Evolutionary conservation across 2,113 vertebrate genomes (phyloP).

Genomic region (Pao palembangensis): DNA sequence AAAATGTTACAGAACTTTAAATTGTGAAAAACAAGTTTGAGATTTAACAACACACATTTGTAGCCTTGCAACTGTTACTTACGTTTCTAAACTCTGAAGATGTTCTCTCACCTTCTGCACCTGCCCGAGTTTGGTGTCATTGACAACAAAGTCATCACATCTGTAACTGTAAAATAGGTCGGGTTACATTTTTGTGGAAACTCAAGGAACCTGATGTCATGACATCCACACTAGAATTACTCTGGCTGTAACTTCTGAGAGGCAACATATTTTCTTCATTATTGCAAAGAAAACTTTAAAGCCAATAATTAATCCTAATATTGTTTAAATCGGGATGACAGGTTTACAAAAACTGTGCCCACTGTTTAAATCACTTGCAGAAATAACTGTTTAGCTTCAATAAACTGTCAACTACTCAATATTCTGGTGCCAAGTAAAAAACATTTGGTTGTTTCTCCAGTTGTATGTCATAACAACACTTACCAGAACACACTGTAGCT

Average conservation of each 20-base stretch:
- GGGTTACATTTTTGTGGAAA: background rate
- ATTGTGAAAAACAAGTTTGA: background rate
- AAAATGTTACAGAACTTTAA: too few species aligned
- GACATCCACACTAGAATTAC: too few species aligned
- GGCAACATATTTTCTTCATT: too few species aligned
- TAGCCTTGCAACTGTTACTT: conserved; percentile 61
- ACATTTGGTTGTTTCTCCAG: too few species aligned
- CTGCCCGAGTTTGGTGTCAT: conserved; percentile 92
- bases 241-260: too few species aligned
- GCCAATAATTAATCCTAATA: background rate
- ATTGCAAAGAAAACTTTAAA: background rate
- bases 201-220: background rate
- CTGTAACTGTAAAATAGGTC: conserved; percentile 83
- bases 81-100: conserved; percentile 97
- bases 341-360: background rate
- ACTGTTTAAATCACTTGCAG: background rate
- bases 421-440: background rate
- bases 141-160: conserved; percentile 98
- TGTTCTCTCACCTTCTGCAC: conserved; percentile 96
- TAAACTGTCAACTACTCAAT: too few species aligned
- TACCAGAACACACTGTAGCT: conserved; percentile 97
- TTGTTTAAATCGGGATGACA: background rate
- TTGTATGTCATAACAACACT: conserved; percentile 46
- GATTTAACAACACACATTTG: background rate
- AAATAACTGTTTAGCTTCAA: background rate